Evolutionary conservation across 2,888 invertebrate genomes (phyloP), one percentile per base, ranked within the genome.

Genomic region (Sipunculus nudus): DNA sequence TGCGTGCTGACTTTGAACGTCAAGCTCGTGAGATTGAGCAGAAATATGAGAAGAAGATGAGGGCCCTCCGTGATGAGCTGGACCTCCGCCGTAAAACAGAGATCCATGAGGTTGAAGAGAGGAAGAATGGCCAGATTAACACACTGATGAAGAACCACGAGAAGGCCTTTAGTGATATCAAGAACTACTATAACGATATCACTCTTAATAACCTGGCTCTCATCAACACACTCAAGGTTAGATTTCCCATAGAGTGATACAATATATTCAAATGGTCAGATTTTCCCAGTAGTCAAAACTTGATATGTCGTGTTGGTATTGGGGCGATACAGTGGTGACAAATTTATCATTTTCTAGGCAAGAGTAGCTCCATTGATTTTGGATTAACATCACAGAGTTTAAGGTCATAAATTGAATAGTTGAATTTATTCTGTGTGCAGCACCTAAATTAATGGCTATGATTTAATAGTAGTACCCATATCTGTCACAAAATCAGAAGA

Each of bases 171-270:
- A 88, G 89, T 43, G 93, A 96, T 80, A 90, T 96, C 85, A 96
- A 95, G 82, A 92, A 91, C 82, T 96, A 96, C 84, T 97, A 96
- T 78, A 95, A 95, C 76, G 94, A 96, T 75, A 95, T 96, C 53
- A 94, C 94, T 0, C 86, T 94, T 16, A 96, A 96, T 82, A 96
- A 96, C 84, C 86, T 96, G 68, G 92, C 94, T 0, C 86, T 96
- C 2, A 96, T 96, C 61, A 92, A 92, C 78, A 92, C 92, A 71
- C 86, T 96, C 35, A 96, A 96, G 86, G 89, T 89, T 79, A 64
- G 61, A 29, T 13, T 38, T 13, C n/a, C 10, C 38, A 38, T 38
- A n/a, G 10, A 38, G 10, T 38, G 10, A 13, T 38, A 38, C 10
- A n/a, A 13, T 38, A 38, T 13, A 38, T 13, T 38, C n/a, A 13